Base-by-base conservation (phyloP, 2,797 vertebrate species). In the Lophius americanus region DNA sequence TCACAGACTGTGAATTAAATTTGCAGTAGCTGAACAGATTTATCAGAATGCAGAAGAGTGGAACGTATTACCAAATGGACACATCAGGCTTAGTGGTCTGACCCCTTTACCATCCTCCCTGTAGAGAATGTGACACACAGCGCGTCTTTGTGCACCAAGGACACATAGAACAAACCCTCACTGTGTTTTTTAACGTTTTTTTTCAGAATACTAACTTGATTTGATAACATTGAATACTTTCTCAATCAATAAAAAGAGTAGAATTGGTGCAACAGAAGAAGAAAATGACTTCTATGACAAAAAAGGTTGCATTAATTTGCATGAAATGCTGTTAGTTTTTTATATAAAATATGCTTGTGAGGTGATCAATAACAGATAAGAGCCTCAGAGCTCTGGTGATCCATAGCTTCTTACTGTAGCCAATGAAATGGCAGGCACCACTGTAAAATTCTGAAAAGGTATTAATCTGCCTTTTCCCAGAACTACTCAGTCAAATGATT, bases 61-160 rank as follows among this genome's bases (percentile, higher is more conserved):
- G 60, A 51, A 60, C 58, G 42, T 68, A 67, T 42, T 44, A 86
- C 74, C 76, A 72, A 76, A 83, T 66, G 46, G 53, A 75, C 70
- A 75, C 84, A 75, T 51, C 50, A 9, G 82, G 85, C 73, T 81
- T 47, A 54, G 70, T 72, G 52, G 74, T 68, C 66, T 79, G 83
- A 82, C 80, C 84, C 73, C 71, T 8, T 72, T 82, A 68, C 65
- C 60, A 47, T 69, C 59, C 64, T 50, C 56, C 62, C 82, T 39
- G 46, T 79, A 77, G 75, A 78, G 67, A 60, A 63, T 5, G 44
- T 75, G 69, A 76, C 80, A 81, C 77, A 64, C 54, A 64, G 67
- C 60, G 43, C 68, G 60, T 60, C 44, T n/a, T 51, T 56, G 52
- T 65, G 58, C 59, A 23, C 43, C 54, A 38, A 56, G 53, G 68